Evolutionary conservation across 2,797 vertebrate species (phyloP), one percentile per base, ranked within the genome.

Genomic region (Lacerta viridis): DNA sequence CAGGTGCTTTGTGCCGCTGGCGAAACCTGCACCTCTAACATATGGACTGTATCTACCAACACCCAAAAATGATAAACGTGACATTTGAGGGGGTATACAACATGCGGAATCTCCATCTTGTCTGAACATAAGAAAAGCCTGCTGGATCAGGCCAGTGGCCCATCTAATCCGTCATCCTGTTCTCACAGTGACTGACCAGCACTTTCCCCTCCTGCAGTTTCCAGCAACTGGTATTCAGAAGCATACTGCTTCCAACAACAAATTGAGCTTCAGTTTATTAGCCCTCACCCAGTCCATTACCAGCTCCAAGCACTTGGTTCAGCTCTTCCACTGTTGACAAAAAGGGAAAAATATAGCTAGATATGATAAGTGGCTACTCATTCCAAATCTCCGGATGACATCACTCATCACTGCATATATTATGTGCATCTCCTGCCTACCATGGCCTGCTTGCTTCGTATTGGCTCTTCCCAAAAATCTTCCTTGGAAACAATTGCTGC

Each of bases 401-500:
- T 77, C 27, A 64, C 27, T 23, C 27, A 72, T 61, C 72, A 59
- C 13, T 72, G 46, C 33, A 10, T 61, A 5, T 43, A n/a, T 71
- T 18, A 25, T 64, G 41, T 55, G 29, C 2, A 36, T 27, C n/a
- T 81, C 27, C 43, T 29, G 68, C 36, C 15, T 66, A 61, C 7
- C 83, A 20, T 1, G 10, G 39, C 13, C 80, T 75, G 39, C 80
- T 46, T 43, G 17, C 46, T 59, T 72, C 25, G 15, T 83, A 50
- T 71, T 50, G 41, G 36, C 86, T 83, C 10, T 66, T 36, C 77
- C 23, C 29, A 85, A 43, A 59, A 64, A 80, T 61, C 33, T 27
- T 71, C 68, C 39, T 80, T 87, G 27, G 64, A 80, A 86, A 82
- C 64, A 69, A 78, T 41, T 41, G 64, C 46, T 5, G 20, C 72